Evolutionary conservation across 2,113 vertebrate genomes (phyloP).

Genomic region (Calyptommatus sinebrachiatus): DNA sequence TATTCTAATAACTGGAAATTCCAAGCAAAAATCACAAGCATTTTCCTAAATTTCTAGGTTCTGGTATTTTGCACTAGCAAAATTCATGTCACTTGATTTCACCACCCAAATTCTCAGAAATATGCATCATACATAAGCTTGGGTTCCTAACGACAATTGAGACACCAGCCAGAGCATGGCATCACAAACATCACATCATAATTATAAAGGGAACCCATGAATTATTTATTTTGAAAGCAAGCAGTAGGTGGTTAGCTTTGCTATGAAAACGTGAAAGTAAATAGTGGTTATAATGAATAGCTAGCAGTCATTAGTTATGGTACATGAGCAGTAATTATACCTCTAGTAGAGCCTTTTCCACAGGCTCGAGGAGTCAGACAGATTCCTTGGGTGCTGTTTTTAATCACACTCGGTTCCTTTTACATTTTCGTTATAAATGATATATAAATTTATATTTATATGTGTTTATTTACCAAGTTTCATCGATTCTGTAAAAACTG

Average conservation of each 20-base stretch:
- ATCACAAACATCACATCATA: neutral
- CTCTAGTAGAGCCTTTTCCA: constrained; percentile 18
- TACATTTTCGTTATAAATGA: neutral
- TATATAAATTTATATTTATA: neutral
- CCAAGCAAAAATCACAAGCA: neutral
- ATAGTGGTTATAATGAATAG: constrained; percentile 23
- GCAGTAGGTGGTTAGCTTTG: constrained; percentile 2
- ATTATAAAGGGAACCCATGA: constrained; percentile 21
- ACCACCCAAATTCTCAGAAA: neutral
- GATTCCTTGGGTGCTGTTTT: constrained; percentile 15
- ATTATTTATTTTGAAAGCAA: constrained; percentile 28
- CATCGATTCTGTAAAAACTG: neutral
- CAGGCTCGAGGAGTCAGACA: neutral
- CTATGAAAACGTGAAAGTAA: constrained; percentile 34
- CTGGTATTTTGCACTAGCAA: neutral
- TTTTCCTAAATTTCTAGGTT: neutral
- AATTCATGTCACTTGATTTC: neutral
- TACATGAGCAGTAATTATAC: constrained; percentile 7
- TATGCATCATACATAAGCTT: neutral
- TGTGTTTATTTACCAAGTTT: neutral
- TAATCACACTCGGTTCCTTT: neutral
- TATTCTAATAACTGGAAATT: no score
- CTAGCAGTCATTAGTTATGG: constrained; percentile 33
- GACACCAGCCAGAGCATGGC: neutral
- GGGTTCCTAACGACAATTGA: constrained; percentile 11